Evolutionary conservation across 37 sponge, comb jelly and placozoan genomes (phyloP), one percentile per base, ranked within the genome.

Genomic region (Ephydatia muelleri): DNA sequence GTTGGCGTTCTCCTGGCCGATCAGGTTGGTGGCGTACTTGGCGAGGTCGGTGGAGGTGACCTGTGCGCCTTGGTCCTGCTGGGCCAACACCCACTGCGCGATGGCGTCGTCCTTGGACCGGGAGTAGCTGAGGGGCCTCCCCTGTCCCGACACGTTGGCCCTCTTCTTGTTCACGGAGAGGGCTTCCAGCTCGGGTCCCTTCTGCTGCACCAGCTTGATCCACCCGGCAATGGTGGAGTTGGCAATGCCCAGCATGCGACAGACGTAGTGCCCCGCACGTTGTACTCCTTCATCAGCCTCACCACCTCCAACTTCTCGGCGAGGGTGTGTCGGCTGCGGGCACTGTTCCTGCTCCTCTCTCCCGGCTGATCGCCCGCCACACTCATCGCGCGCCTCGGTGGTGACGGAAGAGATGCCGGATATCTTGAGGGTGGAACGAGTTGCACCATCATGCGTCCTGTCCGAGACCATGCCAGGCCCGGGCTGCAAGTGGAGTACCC

Each of bases 231-330:
- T 67, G 3, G 94, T 93, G 23, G 94, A 93, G 65, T 84, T 88
- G 69, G 94, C 94, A 47, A 93, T 87, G 19, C 94, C 94, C 31
- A 93, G 84, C 76, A 90, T 84, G 14, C 94, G 70, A 32, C 91
- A 85, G 69, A 87, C 85, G 23, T 87, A 75, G 35, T 93, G 94
- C 30, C 84, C 82, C 5, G 90, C 16, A 87, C 25, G 27, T 80
- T 80, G 78, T 85, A 75, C 75, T 90, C 82, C 36, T 84, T 87
- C 83, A 93, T 90, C 29, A 93, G 73, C 6, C 75, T 68, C 0
- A 93, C 94, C 36, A 93, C 90, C n/a, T 93, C 91, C 32, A 90
- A 80, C 72, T 93, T 93, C 76, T 93, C 94, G 0, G 86, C 78
- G n/a, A 93, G 79, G 19, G 90, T 93, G 73, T 90, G 91, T 27